Evolutionary conservation across 2,888 invertebrate species (phyloP).

Genomic region (Nemotelus nigrinus): DNA sequence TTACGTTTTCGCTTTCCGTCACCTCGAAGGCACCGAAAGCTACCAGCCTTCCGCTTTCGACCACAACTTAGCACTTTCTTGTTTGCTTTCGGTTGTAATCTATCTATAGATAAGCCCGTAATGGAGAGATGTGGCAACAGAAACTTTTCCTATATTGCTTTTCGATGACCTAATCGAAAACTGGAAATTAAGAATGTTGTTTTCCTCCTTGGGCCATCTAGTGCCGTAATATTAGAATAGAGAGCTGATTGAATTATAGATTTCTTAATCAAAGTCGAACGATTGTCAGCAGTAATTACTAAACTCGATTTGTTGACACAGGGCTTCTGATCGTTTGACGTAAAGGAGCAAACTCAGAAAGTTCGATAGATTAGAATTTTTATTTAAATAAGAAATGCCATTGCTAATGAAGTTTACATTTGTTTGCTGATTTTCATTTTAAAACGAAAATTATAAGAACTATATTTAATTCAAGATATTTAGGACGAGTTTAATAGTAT

Average conservation of each 20-base stretch:
- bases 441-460: too few relatives aligned
- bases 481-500: too few relatives aligned
- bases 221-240: not conserved
- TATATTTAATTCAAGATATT: too few relatives aligned
- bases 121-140: conserved; percentile 18
- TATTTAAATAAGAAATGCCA: too few relatives aligned
- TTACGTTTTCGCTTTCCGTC: conserved; percentile 17
- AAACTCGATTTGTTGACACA: too few relatives aligned
- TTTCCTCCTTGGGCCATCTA: conserved; percentile 18
- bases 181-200: conserved; percentile 34
- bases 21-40: not conserved
- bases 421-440: too few relatives aligned
- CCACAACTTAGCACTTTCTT: conserved; percentile 43
- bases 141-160: conserved; percentile 40
- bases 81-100: conserved; percentile 35
- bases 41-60: conserved; percentile 7
- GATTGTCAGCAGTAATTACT: conserved; percentile 6
- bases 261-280: conserved; percentile 34
- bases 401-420: too few relatives aligned
- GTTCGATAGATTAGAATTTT: too few relatives aligned
- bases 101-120: conserved; percentile 16
- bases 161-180: conserved; percentile 39
- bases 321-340: too few relatives aligned
- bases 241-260: conserved; percentile 38
- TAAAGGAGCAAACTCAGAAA: too few relatives aligned